Base-by-base conservation (phyloP, 2,888 invertebrate genomes). In the Caenorhabditis sulstoni region DNA sequence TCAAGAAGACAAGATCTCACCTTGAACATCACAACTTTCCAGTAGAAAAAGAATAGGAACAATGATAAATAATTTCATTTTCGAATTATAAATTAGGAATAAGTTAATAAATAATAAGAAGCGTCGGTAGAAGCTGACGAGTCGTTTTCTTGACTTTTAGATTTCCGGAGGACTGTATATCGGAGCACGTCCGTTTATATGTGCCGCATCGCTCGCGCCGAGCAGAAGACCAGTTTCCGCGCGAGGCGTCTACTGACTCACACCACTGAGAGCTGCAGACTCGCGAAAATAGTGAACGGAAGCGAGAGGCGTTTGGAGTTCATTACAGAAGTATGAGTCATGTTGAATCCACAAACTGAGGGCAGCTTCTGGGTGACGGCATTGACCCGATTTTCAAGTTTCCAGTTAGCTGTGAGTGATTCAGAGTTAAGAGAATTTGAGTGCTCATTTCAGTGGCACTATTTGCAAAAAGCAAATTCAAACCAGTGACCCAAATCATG, bases 121-220 rank as follows among this genome's bases (percentile, higher is more conserved):
- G 29, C 22, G 45, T 37, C 53, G 55, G 44, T 49, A 20, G 59
- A 20, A 68, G 59, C 50, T 64, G 57, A 37, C 47, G 41, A 20
- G 62, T 58, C 66, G 66, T 59, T 57, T 53, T 58, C 57, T 64
- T 64, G 55, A 64, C 70, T 55, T 52, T 64, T 64, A 73, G 73
- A 64, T 64, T 65, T 73, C 64, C 64, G 64, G 57, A 73, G 71
- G 70, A 73, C 64, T 71, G 64, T 64, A 73, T 64, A 73, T 71
- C 45, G 71, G 57, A 71, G 71, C 73, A 73, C 73, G 73, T 73
- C 73, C 73, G 73, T 29, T 73, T 73, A 64, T 73, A 73, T 73
- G 73, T 57, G 73, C 73, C 57, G 73, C 73, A 73, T 39, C 50
- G 71, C 71, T 64, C 52, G 58, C 50, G 58, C 50, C 64, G 64